A percentile compares a stretch with the other conserved stretches of the same genome.
Evolutionary conservation across 2,888 invertebrate genomes (phyloP).

Genomic region (Polia nebulosa): DNA sequence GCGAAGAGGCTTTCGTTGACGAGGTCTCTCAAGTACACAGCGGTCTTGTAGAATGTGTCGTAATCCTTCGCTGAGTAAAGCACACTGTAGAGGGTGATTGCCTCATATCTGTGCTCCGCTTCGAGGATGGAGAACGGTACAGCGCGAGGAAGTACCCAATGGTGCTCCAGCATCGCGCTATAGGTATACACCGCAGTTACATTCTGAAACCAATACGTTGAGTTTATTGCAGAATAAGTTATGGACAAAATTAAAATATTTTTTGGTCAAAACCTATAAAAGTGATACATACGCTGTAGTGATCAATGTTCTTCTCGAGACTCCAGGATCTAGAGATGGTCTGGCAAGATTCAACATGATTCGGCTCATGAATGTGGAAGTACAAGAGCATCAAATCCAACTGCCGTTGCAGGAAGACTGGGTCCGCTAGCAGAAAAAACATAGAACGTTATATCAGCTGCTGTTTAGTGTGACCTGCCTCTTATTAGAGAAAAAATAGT

Average conservation of each 20-base stretch:
- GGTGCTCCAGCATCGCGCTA: conserved; percentile 87
- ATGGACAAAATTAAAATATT: not conserved
- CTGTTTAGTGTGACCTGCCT: too few relatives aligned
- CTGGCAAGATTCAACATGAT: conserved; percentile 87
- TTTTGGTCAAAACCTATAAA: not conserved
- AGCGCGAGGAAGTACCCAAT: conserved; percentile 90
- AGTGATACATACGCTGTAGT: conserved; percentile 81
- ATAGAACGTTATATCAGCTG: not conserved
- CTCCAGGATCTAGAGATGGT: conserved; percentile 88
- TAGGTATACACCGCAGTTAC: conserved; percentile 90
- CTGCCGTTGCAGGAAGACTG: conserved; percentile 81
- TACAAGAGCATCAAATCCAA: conserved; percentile 84
- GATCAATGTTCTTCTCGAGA: conserved; percentile 87
- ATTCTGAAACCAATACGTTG: conserved; percentile 80
- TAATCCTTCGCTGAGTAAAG: conserved; percentile 94
- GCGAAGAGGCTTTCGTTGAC: conserved; percentile 94
- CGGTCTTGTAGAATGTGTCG: conserved; percentile 93
- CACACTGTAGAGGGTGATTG: conserved; percentile 92
- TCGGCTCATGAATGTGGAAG: conserved; percentile 91
- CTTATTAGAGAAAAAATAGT: too few relatives aligned
- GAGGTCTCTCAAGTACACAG: conserved; percentile 92
- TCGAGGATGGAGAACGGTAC: conserved; percentile 91
- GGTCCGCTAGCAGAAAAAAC: conserved; percentile 85
- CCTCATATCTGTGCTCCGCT: conserved; percentile 91
- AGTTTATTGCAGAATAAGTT: not conserved